Conservation (phyloP, 2,888 invertebrate species). For the Stenurella melanura region DNA sequence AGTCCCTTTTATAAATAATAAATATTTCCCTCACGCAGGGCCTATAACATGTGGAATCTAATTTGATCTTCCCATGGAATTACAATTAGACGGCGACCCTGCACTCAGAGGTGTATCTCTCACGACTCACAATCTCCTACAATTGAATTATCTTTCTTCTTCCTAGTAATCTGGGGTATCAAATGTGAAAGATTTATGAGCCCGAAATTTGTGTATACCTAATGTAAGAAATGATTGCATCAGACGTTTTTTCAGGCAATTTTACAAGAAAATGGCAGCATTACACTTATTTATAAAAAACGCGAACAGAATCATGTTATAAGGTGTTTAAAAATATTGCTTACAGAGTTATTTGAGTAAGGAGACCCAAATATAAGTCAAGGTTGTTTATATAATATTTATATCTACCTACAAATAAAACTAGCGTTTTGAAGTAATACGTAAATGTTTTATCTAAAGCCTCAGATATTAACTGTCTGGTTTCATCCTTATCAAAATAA, state of each 20-base stretch:
- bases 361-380: too few species aligned
- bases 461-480: too few species aligned
- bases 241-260: background rate
- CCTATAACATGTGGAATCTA: constrained; percentile 20
- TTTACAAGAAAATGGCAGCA: too few species aligned
- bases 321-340: too few species aligned
- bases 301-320: too few species aligned
- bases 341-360: too few species aligned
- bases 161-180: background rate
- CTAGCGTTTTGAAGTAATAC: too few species aligned
- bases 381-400: too few species aligned
- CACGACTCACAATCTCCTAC: constrained; percentile 2
- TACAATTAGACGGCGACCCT: constrained; percentile 19
- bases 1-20: constrained; percentile 23
- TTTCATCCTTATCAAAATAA: too few species aligned
- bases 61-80: constrained; percentile 12
- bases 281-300: too few species aligned
- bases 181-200: constrained; percentile 7
- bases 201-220: background rate
- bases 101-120: background rate
- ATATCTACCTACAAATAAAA: too few species aligned
- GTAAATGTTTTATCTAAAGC: too few species aligned
- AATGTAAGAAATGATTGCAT: background rate
- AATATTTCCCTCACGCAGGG: constrained; percentile 18
- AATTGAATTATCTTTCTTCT: background rate